Base-by-base conservation (phyloP, 2,888 invertebrate species). In the Salpingus planirostris region DNA sequence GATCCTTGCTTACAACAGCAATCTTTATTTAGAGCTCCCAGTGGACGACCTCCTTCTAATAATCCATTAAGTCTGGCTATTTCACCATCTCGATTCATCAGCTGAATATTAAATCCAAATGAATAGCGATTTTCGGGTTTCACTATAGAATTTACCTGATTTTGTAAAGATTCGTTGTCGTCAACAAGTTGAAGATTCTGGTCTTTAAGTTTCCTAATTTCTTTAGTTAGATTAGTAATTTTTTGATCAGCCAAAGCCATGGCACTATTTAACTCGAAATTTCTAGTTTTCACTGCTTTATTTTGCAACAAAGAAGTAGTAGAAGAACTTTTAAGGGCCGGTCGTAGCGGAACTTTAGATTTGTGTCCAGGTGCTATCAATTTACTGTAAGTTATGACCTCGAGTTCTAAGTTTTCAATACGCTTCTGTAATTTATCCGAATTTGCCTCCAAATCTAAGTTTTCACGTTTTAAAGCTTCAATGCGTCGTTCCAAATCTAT, bases 1-100 rank as follows among this genome's bases (percentile, higher is more conserved):
- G n/a, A n/a, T n/a, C n/a, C n/a, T n/a, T n/a, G n/a, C n/a, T n/a
- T 74, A 46, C 71, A 75, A 45, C 74, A 75, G 52, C 76, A 81
- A 47, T 84, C 82, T 55, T 71, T 77, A 30, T 66, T 74, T 21
- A 81, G 57, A 2, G 77, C 77, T 28, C 66, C 59, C 6, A 74
- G 52, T 0, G 83, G 78, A 41, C 84, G 70, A 2, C 84, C 85
- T 27, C 81, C 82, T 57, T 78, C 73, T n/a, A 84, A 60, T 55
- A 84, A 63, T 39, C 73, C 71, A 52, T 73, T 77, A 10, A 87
- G 60, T 24, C 85, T 69, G 15, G 71, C 59, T 47, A 86, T 81
- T 68, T 87, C 86, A 52, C 73, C 73, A 47, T 85, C 81, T 52
- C 76, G 68, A 43, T 69, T 65, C 38, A 45, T 44, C 26, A 60